Base-by-base conservation (phyloP, 2,797 vertebrate species). In the Pseudocheirus occidentalis region DNA sequence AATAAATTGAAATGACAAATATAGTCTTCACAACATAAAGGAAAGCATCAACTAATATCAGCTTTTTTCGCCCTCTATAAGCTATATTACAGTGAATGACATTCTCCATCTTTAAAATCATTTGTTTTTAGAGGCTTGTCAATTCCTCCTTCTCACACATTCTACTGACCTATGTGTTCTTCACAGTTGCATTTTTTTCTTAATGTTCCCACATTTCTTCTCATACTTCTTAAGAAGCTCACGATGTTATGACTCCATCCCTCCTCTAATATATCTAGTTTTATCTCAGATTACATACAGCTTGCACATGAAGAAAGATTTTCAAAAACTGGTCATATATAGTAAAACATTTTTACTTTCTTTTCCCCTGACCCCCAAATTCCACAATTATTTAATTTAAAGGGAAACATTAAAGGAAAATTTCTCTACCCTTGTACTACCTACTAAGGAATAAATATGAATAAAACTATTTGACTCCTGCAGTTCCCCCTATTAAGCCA, bases 1-100 rank as follows among this genome's bases (percentile, higher is more conserved):
- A 98, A 93, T 46, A 97, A 98, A 97, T 92, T 96, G 97, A 93
- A 98, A 97, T 93, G 57, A 98, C 98, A 81, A 97, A 97, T 97
- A 96, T 94, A 97, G 97, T 96, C 91, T 92, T 59, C 53, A 97
- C 81, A 62, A 81, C 54, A 50, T 92, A 98, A 96, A 94, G 90
- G 73, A 98, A 97, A 97, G 95, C 95, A 95, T 94, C 95, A 96
- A 55, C 91, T 9, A 73, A 93, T 92, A 96, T 66, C 92, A 95
- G 87, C 73, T 93, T 92, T 94, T 97, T 73, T 4, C 1, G 3
- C 46, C 58, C 92, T 95, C 89, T 92, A 55, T 57, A 91, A 40
- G 90, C 52, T 95, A 95, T 62, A 90, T 97, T 96, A 92, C 95
- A 97, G 93, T 94, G 95, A 96, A 97, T 94, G 93, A 95, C 94